phyloP scores from a whole-genome alignment of 2,113 vertebrate species.

The Corydoras maculifer region DNA sequence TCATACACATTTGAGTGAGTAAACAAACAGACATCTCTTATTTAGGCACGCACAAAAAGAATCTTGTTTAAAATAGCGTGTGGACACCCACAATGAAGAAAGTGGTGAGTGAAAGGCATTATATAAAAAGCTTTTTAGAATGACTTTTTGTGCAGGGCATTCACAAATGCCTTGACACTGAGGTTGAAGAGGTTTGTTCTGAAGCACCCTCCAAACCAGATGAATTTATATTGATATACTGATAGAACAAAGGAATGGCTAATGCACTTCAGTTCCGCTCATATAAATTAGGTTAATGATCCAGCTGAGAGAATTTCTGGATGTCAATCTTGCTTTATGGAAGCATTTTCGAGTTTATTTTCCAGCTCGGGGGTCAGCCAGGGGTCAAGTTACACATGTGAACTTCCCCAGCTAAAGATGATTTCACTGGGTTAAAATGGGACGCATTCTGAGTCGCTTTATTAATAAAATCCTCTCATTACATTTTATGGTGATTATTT shows the following conservation, averaged over 20 bases:
- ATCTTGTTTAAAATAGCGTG: background rate
- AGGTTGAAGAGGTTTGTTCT: slow-evolving; percentile 10
- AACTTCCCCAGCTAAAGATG: background rate
- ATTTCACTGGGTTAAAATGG: background rate
- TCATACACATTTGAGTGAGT: slow-evolving; percentile 2
- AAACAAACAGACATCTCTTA: slow-evolving; percentile 18
- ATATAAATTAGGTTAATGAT: slow-evolving; percentile 1
- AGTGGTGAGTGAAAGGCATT: background rate
- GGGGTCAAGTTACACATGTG: background rate
- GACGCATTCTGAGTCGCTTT: background rate
- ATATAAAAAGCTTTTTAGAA: slow-evolving; percentile 10
- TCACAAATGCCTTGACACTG: slow-evolving; percentile 11
- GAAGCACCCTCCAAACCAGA: slow-evolving; percentile 15
- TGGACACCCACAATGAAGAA: slow-evolving; percentile 10
- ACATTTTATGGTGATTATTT: background rate
- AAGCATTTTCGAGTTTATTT: background rate
- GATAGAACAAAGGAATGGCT: slow-evolving; percentile 3
- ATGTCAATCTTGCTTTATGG: background rate
- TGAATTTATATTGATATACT: slow-evolving; percentile 11
- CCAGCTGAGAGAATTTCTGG: background rate
- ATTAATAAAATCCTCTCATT: background rate
- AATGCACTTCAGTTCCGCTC: background rate
- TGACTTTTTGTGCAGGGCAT: slow-evolving; percentile 10
- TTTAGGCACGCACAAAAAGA: background rate
- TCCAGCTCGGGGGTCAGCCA: background rate